A percentile compares a stretch with the other conserved stretches of the same genome.
Evolutionary conservation across 2,797 vertebrate genomes (phyloP).

Genomic region (Macrochelys suwanniensis): DNA sequence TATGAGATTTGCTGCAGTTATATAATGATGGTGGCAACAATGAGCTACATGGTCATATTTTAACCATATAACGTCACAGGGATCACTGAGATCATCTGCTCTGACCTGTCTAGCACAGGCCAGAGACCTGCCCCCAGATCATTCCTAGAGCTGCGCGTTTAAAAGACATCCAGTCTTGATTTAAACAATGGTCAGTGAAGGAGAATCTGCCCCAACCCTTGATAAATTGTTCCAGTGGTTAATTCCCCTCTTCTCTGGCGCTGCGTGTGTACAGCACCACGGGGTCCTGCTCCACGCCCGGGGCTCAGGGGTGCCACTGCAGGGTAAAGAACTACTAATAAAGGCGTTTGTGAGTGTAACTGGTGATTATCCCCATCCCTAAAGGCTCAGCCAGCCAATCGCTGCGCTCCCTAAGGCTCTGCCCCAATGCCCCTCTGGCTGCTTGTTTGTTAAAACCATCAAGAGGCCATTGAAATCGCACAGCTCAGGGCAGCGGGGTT

Average conservation of each 20-base stretch:
- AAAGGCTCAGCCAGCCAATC: neutral
- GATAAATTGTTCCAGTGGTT: neutral
- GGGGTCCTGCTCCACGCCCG: neutral
- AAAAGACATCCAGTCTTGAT: too few species aligned
- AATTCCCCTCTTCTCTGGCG: neutral
- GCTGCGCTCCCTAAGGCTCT: neutral
- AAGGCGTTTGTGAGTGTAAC: neutral
- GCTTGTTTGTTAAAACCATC: neutral
- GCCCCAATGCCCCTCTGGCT: neutral
- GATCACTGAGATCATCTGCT: too few species aligned
- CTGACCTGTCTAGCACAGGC: too few species aligned
- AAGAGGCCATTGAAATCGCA: neutral
- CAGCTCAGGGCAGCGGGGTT: neutral
- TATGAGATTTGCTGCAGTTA: too few species aligned
- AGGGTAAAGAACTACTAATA: neutral
- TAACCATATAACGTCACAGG: too few species aligned
- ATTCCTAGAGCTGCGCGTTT: too few species aligned
- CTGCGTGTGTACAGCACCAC: neutral
- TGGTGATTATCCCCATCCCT: neutral
- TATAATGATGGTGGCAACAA: too few species aligned
- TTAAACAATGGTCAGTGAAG: too few species aligned
- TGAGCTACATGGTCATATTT: too few species aligned
- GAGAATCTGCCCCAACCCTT: too few species aligned
- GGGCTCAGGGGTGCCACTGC: neutral
- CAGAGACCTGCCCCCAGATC: too few species aligned